Evolutionary conservation across 2,797 vertebrate genomes (phyloP).

Genomic region (Peromyscus nudipes): DNA sequence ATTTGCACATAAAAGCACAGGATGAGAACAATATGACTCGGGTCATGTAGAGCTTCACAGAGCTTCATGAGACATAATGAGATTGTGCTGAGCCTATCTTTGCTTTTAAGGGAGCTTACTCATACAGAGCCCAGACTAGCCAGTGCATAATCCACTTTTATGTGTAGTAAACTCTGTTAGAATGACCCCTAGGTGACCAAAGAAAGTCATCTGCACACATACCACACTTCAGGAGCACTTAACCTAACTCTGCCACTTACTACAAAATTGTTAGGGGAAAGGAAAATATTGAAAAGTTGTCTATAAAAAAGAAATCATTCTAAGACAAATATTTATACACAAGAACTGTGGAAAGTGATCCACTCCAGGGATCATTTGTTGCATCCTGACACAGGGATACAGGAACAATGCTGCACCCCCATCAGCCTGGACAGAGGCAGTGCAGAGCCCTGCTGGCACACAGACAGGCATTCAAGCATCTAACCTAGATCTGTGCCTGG

Average conservation of each 20-base stretch:
- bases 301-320: neutral
- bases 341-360: neutral
- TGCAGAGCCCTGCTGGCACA: rapidly evolving
- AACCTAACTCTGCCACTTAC: neutral
- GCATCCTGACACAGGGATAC: neutral
- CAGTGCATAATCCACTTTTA: neutral
- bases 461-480: neutral
- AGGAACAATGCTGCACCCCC: no score
- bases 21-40: slow-evolving; percentile 56
- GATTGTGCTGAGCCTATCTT: neutral
- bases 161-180: neutral
- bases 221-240: neutral
- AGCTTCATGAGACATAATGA: slow-evolving; percentile 12
- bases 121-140: neutral
- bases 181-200: neutral
- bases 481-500: neutral
- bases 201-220: neutral
- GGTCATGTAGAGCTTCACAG: neutral
- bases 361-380: neutral
- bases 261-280: neutral
- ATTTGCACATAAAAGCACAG: neutral
- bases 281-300: slow-evolving; percentile 11
- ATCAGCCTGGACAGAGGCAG: neutral
- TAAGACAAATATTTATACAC: slow-evolving; percentile 1
- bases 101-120: slow-evolving; percentile 22